Conservation (phyloP, 2,888 invertebrate species). For the Hypsopygia costalis region DNA sequence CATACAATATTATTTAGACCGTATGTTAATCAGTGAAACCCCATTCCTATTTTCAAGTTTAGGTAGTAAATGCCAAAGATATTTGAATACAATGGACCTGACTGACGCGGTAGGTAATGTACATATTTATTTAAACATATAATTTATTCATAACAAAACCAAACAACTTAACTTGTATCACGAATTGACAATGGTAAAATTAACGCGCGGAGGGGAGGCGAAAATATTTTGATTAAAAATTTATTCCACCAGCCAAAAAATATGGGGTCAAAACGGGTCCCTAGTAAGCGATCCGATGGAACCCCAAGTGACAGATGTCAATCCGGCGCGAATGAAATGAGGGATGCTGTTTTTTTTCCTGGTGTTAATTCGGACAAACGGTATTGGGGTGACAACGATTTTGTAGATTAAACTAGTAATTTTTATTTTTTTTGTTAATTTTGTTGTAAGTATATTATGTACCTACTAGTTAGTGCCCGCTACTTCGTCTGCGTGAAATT, state of each 20-base stretch:
- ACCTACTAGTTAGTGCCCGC: too few species aligned
- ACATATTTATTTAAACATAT: background rate
- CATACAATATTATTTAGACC: background rate
- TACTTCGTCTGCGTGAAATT: too few species aligned
- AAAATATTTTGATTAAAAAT: slow-evolving; percentile 79
- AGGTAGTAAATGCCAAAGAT: background rate
- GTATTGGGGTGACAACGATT: slow-evolving; percentile 18
- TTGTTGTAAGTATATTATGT: background rate
- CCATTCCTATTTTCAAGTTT: background rate
- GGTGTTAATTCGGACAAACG: slow-evolving; percentile 13
- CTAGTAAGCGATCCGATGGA: slow-evolving; percentile 22
- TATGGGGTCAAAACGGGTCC: slow-evolving; percentile 46
- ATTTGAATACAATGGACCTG: background rate
- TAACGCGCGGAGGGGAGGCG: slow-evolving; percentile 52
- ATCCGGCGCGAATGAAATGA: slow-evolving; percentile 46
- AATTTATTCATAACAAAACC: slow-evolving; percentile 39
- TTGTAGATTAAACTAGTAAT: slow-evolving; percentile 9
- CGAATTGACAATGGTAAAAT: slow-evolving; percentile 61
- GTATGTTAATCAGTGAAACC: background rate
- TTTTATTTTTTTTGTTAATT: background rate
- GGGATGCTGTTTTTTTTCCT: slow-evolving; percentile 34
- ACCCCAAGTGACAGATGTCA: slow-evolving; percentile 69
- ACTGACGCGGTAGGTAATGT: too few species aligned
- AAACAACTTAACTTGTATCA: slow-evolving; percentile 58
- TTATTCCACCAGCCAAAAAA: slow-evolving; percentile 58